Conservation (phyloP, 1,140 invertebrate species). For the Subanguina moxae region DNA sequence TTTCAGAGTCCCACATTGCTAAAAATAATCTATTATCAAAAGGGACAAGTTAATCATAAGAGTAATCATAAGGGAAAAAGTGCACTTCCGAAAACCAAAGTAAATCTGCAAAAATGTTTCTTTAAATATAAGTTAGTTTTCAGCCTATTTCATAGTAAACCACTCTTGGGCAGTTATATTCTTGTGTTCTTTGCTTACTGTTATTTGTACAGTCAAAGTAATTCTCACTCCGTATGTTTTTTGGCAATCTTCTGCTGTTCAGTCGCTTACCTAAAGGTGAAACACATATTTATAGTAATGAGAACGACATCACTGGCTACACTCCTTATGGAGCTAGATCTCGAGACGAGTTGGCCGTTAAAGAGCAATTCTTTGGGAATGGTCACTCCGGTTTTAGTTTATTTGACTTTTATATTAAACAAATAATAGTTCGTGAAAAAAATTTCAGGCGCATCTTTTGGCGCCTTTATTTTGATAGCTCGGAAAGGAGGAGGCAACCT, state of each 20-base stretch:
- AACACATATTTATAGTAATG: conserved; percentile 26
- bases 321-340: conserved; percentile 45
- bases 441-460: conserved; percentile 21
- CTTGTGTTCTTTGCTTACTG: conserved; percentile 31
- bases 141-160: conserved; percentile 37
- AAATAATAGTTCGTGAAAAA: conserved; percentile 5
- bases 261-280: background rate
- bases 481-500: conserved; percentile 25
- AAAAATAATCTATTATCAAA: too few relatives aligned
- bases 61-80: too few relatives aligned
- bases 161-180: conserved; percentile 26
- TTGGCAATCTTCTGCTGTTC: background rate
- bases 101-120: too few relatives aligned
- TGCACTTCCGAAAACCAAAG: too few relatives aligned
- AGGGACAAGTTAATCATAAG: too few relatives aligned
- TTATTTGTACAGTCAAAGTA: conserved; percentile 41
- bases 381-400: background rate
- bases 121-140: background rate
- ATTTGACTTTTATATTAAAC: conserved; percentile 18
- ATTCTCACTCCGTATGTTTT: conserved; percentile 32
- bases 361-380: conserved; percentile 8
- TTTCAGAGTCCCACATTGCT: too few relatives aligned
- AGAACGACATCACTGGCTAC: conserved; percentile 44
- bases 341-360: conserved; percentile 28
- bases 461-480: conserved; percentile 22